These are phyloP conservation scores for Drosophila nigromelanica DNA, from an alignment of 1,140 invertebrate genomes.

Conservation along the genomic window DNA sequence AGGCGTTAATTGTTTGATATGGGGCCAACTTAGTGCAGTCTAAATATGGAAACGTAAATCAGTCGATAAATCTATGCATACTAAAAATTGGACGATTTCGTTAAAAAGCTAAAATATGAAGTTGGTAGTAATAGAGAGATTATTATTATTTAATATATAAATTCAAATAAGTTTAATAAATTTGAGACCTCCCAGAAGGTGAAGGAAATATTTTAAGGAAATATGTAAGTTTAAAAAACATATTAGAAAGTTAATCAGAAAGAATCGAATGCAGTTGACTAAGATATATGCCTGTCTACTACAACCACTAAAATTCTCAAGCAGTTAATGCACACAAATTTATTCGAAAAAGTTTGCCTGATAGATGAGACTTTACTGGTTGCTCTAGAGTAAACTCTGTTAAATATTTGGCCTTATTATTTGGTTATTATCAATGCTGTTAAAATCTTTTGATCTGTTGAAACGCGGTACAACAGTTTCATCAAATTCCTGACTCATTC, in stretches of 20 bases:
- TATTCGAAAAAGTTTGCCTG: too few relatives aligned
- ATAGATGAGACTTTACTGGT: background rate
- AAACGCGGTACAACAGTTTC: background rate
- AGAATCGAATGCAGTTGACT: background rate
- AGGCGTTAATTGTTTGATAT: conserved; percentile 70
- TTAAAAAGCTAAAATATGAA: background rate
- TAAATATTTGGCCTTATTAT: background rate
- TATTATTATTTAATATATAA: too few relatives aligned
- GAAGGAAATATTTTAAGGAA: too few relatives aligned
- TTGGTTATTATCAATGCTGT: too few relatives aligned
- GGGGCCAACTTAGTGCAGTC: conserved; percentile 34
- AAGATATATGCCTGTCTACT: too few relatives aligned
- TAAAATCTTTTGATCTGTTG: too few relatives aligned
- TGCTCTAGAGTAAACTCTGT: too few relatives aligned
- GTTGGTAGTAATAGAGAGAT: too few relatives aligned
- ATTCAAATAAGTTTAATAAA: too few relatives aligned
- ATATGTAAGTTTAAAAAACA: too few relatives aligned
- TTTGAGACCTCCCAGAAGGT: too few relatives aligned
- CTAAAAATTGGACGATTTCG: background rate
- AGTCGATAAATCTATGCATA: conserved; percentile 3
- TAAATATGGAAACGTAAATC: conserved; percentile 46
- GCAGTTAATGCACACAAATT: background rate
- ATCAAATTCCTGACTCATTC: conserved; percentile 26
- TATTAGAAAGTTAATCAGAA: too few relatives aligned
- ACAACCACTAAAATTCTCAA: background rate